A percentile compares a stretch with the other conserved stretches of the same genome.
Conservation (phyloP, 1,140 invertebrate species). For the Drosophila repleta region DNA sequence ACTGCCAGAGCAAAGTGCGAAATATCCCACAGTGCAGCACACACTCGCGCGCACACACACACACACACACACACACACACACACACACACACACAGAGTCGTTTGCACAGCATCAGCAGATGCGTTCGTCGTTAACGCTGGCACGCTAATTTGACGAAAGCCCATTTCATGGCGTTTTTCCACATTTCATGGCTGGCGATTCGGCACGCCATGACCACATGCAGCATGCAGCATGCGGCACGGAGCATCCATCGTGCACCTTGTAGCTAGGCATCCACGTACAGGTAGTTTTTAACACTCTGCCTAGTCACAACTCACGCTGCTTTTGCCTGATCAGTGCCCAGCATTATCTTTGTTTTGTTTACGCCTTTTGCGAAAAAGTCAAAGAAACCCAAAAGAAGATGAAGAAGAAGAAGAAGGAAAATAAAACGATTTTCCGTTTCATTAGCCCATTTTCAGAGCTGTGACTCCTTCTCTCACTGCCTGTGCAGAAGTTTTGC, state of each 20-base stretch:
- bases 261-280: conserved; percentile 26
- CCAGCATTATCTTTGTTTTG: conserved; percentile 35
- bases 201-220: conserved; percentile 43
- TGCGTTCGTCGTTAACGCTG: conserved; percentile 70
- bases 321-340: conserved; percentile 29
- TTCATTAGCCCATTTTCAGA: conserved; percentile 37
- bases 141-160: conserved; percentile 81
- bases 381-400: conserved; percentile 46
- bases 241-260: conserved; percentile 16
- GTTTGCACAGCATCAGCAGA: conserved; percentile 2
- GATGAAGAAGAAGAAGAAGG: no score
- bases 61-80: conserved; percentile 34
- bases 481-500: conserved; percentile 6
- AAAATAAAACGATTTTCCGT: conserved; percentile 48
- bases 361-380: conserved; percentile 79
- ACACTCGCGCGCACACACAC: conserved; percentile 33
- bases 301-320: conserved; percentile 39
- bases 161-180: conserved; percentile 79
- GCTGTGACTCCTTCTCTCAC: conserved; percentile 6
- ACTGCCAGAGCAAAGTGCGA: conserved; percentile 67
- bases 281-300: conserved; percentile 78
- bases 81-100: conserved; percentile 1
- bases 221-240: conserved; percentile 5
- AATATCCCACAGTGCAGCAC: conserved; percentile 74
- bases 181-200: conserved; percentile 67